phyloP scores from a whole-genome alignment of 30 jellyfish, hydroid and myxozoan genomes.

The Chrysaora quinquecirrha region DNA sequence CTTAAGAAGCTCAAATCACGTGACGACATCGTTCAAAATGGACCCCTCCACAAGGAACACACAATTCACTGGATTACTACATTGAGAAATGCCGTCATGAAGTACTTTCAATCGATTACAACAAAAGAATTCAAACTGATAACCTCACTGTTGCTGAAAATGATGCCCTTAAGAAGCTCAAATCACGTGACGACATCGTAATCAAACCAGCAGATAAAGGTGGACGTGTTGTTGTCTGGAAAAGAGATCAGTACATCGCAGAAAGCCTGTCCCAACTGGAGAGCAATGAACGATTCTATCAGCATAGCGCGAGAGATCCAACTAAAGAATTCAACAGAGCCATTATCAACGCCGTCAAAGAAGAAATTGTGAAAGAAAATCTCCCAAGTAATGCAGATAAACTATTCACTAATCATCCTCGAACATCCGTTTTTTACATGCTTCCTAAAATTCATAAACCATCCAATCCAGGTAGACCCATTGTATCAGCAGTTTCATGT shows the following conservation, averaged over 20 bases:
- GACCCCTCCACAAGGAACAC: constrained; percentile 19
- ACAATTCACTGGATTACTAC: constrained; percentile 5
- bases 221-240: constrained; percentile 26
- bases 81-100: constrained; percentile 27
- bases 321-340: background rate
- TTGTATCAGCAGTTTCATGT: constrained; percentile 30
- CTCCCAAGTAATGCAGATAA: too few relatives aligned
- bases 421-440: constrained; percentile 9
- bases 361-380: background rate
- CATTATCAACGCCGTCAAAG: background rate
- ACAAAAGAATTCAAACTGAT: background rate
- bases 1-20: too few relatives aligned
- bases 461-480: constrained; percentile 28
- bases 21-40: background rate
- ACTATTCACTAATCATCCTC: constrained; percentile 2
- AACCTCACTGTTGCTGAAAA: too few relatives aligned
- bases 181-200: too few relatives aligned
- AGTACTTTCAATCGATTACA: background rate
- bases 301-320: background rate
- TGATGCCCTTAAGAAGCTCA: too few relatives aligned
- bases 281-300: background rate
- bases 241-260: background rate
- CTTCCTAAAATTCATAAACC: too few relatives aligned
- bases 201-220: constrained; percentile 29
- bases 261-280: constrained; percentile 7